Percentiles rank a stretch among this genome's conserved stretches.
These are phyloP conservation scores for Homalodisca vitripennis DNA, from an alignment of 1,140 invertebrate species.

Conservation along the genomic window DNA sequence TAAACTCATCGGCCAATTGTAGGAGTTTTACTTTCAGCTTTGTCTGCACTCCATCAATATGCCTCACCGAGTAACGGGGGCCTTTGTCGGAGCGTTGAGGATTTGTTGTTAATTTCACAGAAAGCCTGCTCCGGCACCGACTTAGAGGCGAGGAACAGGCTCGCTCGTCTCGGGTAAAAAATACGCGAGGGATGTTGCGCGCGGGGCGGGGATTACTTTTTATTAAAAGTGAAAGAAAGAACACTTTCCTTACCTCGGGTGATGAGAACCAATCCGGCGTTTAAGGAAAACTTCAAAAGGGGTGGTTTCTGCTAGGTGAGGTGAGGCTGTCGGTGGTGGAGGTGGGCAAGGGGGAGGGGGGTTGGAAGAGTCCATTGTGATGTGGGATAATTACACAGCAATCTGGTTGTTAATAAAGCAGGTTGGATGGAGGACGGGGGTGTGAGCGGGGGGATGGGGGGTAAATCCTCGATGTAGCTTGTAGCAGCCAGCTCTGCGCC, in stretches of 20 bases:
- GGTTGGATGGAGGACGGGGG: neutral
- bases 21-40: too few species aligned
- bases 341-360: neutral
- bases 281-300: too few species aligned
- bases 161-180: too few species aligned
- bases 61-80: neutral
- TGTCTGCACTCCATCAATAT: neutral
- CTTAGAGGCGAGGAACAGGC: neutral
- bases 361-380: neutral
- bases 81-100: neutral
- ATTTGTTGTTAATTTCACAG: neutral
- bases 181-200: too few species aligned
- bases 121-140: neutral
- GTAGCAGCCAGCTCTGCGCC: too few species aligned
- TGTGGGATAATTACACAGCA: slow-evolving; percentile 8
- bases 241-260: too few species aligned
- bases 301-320: too few species aligned
- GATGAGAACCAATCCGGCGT: too few species aligned
- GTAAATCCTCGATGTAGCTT: too few species aligned
- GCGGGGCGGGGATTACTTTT: neutral
- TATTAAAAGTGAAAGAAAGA: neutral
- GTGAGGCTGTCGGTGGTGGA: neutral
- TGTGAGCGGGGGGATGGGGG: neutral
- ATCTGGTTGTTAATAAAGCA: slow-evolving; percentile 12
- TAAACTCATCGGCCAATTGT: too few species aligned